Evolutionary conservation across 2,888 invertebrate species (phyloP), one percentile per base, ranked within the genome.

Genomic region (Venusia cambrica): DNA sequence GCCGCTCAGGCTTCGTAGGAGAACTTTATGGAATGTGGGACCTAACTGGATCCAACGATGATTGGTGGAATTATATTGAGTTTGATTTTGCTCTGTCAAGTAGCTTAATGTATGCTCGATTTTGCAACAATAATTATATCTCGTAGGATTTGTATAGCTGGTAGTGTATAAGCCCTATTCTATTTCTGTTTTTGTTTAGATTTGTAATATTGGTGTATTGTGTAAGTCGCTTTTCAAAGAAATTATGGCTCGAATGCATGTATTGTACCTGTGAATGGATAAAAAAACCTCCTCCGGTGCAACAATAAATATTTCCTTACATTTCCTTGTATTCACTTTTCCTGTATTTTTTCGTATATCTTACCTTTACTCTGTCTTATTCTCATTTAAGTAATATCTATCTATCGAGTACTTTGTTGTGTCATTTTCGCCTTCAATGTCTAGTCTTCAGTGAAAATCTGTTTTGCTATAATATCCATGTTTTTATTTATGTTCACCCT

Each of bases 61-160:
- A 43, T 48, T 45, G 40, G 35, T 38, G 21, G 13, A 31, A 12
- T 22, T 16, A 22, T 22, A 33, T 38, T 33, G 24, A 27, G 27
- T 12, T 18, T 30, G 38, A 36, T 40, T 41, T 41, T 41, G 41
- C 35, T 49, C 65, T 66, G 69, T 69, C 64, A 64, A 62, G 66
- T 67, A 75, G 73, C 70, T 73, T 68, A 61, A 66, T 64, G 73
- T 74, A 67, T 66, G 65, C 65, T 74, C 73, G 61, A 69, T 67
- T 57, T 41, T 43, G 43, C 33, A 43, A 38, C 36, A 39, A 29
- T 34, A 38, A 40, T 20, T 70, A 66, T 56, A 62, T 69, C 44
- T 64, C 54, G 64, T 73, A 71, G 64, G 59, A 68, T 65, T 54
- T 67, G 62, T 51, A 49, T 64, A 62, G 57, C 43, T 60, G 53